Base-by-base conservation (phyloP, 2,113 vertebrate species). In the Loxodonta africana region DNA sequence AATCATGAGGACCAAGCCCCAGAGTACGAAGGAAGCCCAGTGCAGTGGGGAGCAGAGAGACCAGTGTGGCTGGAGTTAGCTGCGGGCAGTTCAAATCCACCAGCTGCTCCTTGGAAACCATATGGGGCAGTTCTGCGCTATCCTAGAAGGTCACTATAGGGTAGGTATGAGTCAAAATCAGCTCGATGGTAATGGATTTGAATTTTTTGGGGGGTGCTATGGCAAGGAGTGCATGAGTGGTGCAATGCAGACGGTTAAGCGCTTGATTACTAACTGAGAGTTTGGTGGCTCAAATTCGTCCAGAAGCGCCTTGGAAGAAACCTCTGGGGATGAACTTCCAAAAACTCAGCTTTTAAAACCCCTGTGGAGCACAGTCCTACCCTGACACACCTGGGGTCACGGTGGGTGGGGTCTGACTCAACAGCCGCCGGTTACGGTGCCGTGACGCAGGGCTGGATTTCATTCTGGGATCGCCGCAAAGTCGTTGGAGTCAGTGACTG, bases 1-100 rank as follows among this genome's bases (percentile, higher is more conserved):
- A 33, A 2, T 14, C 8, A 2, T 4, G 73, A 80, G 7, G 15
- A 12, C 63, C 21, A 17, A 90, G 33, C 33, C 48, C 86, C 26
- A 33, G 30, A 8, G 14, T 67, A 57, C 51, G 46, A 26, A 76
- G 10, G 2, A 4, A 25, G 71, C 23, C 0, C 3, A 53, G 53
- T 18, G 2, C 26, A 67, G 8, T 28, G 9, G 25, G 78, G 60
- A 33, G 30, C 30, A 20, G 57, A 25, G 28, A 60, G 53, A 30
- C 33, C 26, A 5, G 48, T 0, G 0, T 57, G 41, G 48, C 62
- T 73, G 1, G 4, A 51, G 6, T 28, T 8, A 3, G 15, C 44
- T 4, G 33, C 1, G 18, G 8, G 8, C 46, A 53, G 51, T 53
- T 53, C 51, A 53, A 53, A 53, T 53, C 51, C 51, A 53, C 51